Evolutionary conservation across 2,797 vertebrate genomes (phyloP).

Genomic region (Sebastes diaconus): DNA sequence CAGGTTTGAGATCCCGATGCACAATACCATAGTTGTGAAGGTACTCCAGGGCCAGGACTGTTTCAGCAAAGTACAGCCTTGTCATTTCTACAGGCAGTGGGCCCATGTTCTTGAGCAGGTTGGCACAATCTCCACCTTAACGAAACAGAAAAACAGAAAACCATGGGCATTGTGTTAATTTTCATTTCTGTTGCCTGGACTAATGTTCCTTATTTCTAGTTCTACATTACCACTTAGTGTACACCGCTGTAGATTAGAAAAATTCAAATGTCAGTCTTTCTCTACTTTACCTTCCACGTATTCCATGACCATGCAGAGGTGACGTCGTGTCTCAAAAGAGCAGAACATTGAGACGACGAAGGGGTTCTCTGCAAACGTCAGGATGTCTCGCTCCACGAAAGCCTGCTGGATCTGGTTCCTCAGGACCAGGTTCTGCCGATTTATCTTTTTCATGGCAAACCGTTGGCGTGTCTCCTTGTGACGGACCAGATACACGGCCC

Average conservation of each 20-base stretch:
- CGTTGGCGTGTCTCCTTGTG: constrained; percentile 94
- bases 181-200: neutral
- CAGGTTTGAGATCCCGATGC: constrained; percentile 97
- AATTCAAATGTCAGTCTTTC: neutral
- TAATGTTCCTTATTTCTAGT: neutral
- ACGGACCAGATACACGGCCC: constrained; percentile 94
- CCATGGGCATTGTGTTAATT: neutral
- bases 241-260: fast-evolving
- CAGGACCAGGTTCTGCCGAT: constrained; percentile 96
- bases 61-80: constrained; percentile 96
- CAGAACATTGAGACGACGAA: constrained; percentile 99
- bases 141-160: neutral
- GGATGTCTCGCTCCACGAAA: constrained; percentile 96
- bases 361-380: constrained; percentile 97
- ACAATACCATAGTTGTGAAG: constrained; percentile 98
- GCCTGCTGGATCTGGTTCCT: constrained; percentile 99
- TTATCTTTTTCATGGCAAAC: constrained; percentile 99
- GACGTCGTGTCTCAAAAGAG: constrained; percentile 94
- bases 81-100: constrained; percentile 96
- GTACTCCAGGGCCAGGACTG: constrained; percentile 94
- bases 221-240: neutral
- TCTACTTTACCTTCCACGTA: constrained; percentile 92
- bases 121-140: constrained; percentile 95
- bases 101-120: constrained; percentile 96
- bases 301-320: constrained; percentile 99